Percentiles rank a stretch among this genome's conserved stretches.
Conservation (phyloP, 2,888 invertebrate species). For the Ormyrus labotus region DNA sequence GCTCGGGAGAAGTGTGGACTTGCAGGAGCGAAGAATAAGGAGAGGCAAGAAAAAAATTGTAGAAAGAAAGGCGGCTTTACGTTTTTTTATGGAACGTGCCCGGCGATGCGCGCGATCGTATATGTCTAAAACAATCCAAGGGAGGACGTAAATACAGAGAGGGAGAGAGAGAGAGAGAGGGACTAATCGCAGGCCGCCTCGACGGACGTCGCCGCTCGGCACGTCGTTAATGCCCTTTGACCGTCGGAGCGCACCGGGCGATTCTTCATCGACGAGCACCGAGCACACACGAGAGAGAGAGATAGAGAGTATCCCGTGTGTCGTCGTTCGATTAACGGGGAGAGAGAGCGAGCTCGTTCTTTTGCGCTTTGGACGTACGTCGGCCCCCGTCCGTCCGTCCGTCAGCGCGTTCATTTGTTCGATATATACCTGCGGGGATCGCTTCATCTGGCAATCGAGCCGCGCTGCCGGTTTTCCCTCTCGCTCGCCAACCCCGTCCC, state of each 20-base stretch:
- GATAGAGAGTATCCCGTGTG: not conserved
- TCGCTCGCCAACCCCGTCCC: not conserved
- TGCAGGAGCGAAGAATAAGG: not conserved
- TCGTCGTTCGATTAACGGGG: constrained; percentile 13
- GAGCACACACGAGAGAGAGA: not conserved
- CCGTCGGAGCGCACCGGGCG: constrained; percentile 43
- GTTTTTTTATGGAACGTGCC: constrained; percentile 28
- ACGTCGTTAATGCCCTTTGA: constrained; percentile 51
- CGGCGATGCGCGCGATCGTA: constrained; percentile 11
- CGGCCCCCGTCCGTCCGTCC: not conserved
- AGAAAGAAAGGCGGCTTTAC: constrained; percentile 3
- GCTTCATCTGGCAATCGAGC: constrained; percentile 46
- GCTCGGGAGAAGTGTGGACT: not conserved
- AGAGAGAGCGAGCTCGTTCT: constrained; percentile 25
- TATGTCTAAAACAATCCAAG: constrained; percentile 32
- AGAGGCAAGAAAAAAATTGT: not conserved
- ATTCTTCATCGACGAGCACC: constrained; percentile 19
- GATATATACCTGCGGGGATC: constrained; percentile 32
- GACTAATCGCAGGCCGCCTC: constrained; percentile 18
- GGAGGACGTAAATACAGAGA: constrained; percentile 16
- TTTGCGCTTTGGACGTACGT: constrained; percentile 27
- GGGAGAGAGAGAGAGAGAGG: not conserved
- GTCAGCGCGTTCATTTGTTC: constrained; percentile 45
- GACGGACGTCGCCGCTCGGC: constrained; percentile 4
- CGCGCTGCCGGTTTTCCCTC: not conserved